Percentiles rank a stretch among this genome's conserved stretches.
Conservation (phyloP, 1,140 invertebrate genomes). For the Drosophila aff. region DNA sequence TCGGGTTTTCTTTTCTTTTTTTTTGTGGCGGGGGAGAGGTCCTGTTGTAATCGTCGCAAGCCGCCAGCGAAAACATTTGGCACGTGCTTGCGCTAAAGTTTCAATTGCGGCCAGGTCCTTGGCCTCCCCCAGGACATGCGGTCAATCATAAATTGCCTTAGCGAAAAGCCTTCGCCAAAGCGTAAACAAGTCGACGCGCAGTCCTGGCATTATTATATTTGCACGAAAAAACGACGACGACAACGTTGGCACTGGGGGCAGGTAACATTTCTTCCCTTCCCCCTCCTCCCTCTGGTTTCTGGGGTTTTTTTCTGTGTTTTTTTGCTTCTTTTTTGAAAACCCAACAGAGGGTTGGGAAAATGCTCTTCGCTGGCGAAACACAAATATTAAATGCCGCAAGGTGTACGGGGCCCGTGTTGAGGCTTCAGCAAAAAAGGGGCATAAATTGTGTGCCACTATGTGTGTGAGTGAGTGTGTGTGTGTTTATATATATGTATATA, state of each 20-base stretch:
- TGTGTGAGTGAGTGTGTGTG: conserved; percentile 7
- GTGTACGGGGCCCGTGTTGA: conserved; percentile 69
- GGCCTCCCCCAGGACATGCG: conserved; percentile 54
- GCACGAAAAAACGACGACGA: conserved; percentile 34
- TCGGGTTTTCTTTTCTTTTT: neutral
- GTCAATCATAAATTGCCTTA: conserved; percentile 77
- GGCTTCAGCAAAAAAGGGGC: conserved; percentile 73
- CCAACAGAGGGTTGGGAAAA: conserved; percentile 23
- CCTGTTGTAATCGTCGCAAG: conserved; percentile 46
- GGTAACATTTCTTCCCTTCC: conserved; percentile 16
- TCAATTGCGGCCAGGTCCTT: conserved; percentile 47
- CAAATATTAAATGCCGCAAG: conserved; percentile 82
- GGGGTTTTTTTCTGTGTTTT: neutral
- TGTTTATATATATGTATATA: conserved; percentile 17
- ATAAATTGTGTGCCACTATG: conserved; percentile 42
- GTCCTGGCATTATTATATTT: conserved; percentile 80
- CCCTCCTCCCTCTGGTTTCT: neutral
- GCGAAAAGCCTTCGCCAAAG: conserved; percentile 68
- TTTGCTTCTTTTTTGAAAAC: conserved; percentile 58
- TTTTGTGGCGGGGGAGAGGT: neutral
- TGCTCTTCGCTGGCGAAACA: conserved; percentile 56
- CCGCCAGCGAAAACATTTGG: conserved; percentile 51
- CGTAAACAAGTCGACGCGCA: conserved; percentile 76
- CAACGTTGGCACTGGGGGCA: neutral
- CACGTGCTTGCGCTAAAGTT: conserved; percentile 53